phyloP scores from a whole-genome alignment of 2,113 vertebrate species.

The Syngnathoides biaculeatus region DNA sequence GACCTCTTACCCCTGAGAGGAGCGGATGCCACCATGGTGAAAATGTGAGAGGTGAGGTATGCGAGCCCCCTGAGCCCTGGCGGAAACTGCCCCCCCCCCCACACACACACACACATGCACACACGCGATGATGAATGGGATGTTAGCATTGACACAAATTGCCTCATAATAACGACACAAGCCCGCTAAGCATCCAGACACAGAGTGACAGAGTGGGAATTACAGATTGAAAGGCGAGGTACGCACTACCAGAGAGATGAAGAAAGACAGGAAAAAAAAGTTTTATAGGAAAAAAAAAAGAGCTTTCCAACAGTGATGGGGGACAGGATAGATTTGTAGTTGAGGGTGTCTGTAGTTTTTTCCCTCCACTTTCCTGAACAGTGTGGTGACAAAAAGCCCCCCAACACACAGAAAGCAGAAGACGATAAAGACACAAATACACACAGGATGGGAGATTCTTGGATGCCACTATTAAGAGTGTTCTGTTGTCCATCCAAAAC shows the following conservation, averaged over 20 bases:
- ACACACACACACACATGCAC: conserved; percentile 47
- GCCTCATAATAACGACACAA: conserved; percentile 77
- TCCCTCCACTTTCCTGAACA: conserved; percentile 53
- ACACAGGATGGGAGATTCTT: not conserved
- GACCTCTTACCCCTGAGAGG: conserved; percentile 67
- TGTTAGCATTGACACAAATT: conserved; percentile 78
- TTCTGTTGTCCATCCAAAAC: not conserved
- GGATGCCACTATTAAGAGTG: not conserved
- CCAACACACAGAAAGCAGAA: conserved; percentile 33
- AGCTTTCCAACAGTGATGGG: conserved; percentile 43
- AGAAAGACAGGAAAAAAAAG: conserved; percentile 20
- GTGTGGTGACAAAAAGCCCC: conserved; percentile 47
- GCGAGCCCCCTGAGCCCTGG: conserved; percentile 56
- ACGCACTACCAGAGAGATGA: conserved; percentile 17
- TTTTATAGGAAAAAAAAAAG: conserved; percentile 49
- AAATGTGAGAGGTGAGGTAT: conserved; percentile 68
- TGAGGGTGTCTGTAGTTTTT: conserved; percentile 51
- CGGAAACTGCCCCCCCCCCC: conserved; percentile 67
- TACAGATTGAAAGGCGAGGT: conserved; percentile 41
- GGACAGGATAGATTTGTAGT: conserved; percentile 59
- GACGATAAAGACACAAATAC: conserved; percentile 7
- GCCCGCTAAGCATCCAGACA: conserved; percentile 62
- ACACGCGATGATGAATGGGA: conserved; percentile 70
- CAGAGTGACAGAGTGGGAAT: conserved; percentile 52
- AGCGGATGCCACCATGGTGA: conserved; percentile 73